Base-by-base conservation (phyloP, 2,888 invertebrate genomes). In the Crematogaster levior region DNA sequence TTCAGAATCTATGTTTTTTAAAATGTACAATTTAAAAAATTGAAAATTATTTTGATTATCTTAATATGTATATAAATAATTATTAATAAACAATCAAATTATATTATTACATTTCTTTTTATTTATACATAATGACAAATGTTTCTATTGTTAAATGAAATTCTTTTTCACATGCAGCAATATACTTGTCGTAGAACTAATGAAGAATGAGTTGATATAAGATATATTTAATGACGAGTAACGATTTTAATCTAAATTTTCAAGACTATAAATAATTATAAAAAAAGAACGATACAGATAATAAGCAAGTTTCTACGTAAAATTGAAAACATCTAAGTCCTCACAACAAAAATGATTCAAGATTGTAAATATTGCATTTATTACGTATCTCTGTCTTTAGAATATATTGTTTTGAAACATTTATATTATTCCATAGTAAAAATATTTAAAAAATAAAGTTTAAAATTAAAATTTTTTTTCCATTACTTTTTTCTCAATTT, bases 1-100 rank as follows among this genome's bases (percentile, higher is more conserved):
- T 68, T 21, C 21, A 68, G 21, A 51, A 34, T 65, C 40, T 66
- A 61, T 56, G 18, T 68, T 51, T 68, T 48, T 68, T 15, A 51
- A 51, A 68, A 66, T 66, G 48, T 66, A 66, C 30, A 48, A 12
- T 30, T 27, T 27, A 46, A 66, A n/a, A 43, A 24, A 63, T 18
- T 3, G n/a, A 46, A 5, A 63, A 43, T 63, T 63, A 63, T 43
- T 63, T 63, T 63, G 21, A 21, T 5, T 24, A 43, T 37, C 15
- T 24, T 18, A 27, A 7, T 43, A 63, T 63, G 43, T 63, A 65
- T 18, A 27, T 65, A 43, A 63, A 43, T 58, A 60, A n/a, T 43
- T n/a, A 46, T 46, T 30, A 66, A 48, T 48, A 48, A 66, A 48
- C 3, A 9, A n/a, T 65, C 40, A 12, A 10, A 46, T 65, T n/a